These are phyloP conservation scores for Rhagophthalmus giganteus DNA, from an alignment of 2,888 invertebrate species.

Conservation along the genomic window DNA sequence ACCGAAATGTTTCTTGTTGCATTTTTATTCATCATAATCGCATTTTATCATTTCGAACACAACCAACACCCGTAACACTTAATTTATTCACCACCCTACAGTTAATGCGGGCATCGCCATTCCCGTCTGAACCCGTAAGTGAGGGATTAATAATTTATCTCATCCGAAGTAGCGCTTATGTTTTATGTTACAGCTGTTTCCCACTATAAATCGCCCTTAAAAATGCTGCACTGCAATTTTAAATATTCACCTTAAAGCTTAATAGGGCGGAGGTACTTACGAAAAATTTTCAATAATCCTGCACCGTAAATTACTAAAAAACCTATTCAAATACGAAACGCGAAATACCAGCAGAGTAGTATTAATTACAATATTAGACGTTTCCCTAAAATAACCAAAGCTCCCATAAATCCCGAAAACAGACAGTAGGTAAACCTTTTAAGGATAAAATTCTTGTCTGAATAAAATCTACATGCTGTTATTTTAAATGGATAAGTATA, in stretches of 20 bases:
- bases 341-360: neutral
- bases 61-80: conserved; percentile 7
- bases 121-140: conserved; percentile 35
- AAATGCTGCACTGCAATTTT: conserved; percentile 37
- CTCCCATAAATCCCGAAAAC: conserved; percentile 15
- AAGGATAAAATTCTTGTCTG: conserved; percentile 21
- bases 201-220: conserved; percentile 39
- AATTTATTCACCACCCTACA: conserved; percentile 30
- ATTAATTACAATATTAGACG: conserved; percentile 14
- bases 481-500: conserved; percentile 28
- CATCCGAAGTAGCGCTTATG: conserved; percentile 33
- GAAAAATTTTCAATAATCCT: conserved; percentile 23
- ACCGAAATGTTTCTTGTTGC: conserved; percentile 1
- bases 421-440: conserved; percentile 23
- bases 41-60: conserved; percentile 9
- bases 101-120: conserved; percentile 26
- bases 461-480: conserved; percentile 30
- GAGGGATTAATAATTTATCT: conserved; percentile 40
- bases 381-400: conserved; percentile 2
- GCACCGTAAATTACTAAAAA: neutral
- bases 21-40: conserved; percentile 7
- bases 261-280: too few species aligned
- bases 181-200: conserved; percentile 41
- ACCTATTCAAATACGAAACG: conserved; percentile 2
- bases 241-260: conserved; percentile 37